A percentile compares a stretch with the other conserved stretches of the same genome.
These are phyloP conservation scores for Pachyuromys duprasi DNA, from an alignment of 2,797 vertebrate species.

Conservation along the genomic window DNA sequence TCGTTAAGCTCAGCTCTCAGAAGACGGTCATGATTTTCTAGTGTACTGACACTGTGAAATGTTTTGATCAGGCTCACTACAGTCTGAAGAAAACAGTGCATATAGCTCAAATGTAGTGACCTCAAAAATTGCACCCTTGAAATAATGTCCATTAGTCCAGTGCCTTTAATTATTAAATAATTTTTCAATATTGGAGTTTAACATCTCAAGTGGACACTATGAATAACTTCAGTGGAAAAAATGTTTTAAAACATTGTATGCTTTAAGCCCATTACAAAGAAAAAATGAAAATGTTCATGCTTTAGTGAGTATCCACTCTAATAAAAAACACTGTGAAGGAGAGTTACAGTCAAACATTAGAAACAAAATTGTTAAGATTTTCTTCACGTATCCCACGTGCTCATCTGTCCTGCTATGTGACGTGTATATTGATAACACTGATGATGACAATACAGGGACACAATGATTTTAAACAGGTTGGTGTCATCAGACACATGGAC, in stretches of 20 bases:
- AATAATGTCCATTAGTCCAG: background rate
- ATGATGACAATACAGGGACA: background rate
- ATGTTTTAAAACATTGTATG: background rate
- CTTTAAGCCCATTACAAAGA: background rate
- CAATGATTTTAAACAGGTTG: background rate
- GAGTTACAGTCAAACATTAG: background rate
- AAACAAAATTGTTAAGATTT: background rate
- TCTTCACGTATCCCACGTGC: background rate
- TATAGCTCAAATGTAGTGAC: background rate
- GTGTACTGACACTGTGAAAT: background rate
- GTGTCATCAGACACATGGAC: too few relatives aligned
- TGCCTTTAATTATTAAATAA: background rate
- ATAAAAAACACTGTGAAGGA: background rate
- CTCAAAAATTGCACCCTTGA: background rate
- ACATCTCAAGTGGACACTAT: background rate
- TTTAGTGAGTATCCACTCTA: background rate
- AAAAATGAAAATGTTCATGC: constrained; percentile 1
- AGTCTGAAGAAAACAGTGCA: background rate
- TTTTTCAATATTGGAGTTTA: background rate
- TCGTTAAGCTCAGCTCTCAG: background rate
- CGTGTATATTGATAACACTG: background rate
- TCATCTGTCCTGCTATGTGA: background rate
- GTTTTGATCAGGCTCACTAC: background rate
- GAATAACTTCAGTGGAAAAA: constrained; percentile 22
- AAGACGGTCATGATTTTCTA: background rate